Percentiles rank a stretch among this genome's conserved stretches.
Conservation (phyloP, 2,797 vertebrate species). For the Pitangus sulphuratus region DNA sequence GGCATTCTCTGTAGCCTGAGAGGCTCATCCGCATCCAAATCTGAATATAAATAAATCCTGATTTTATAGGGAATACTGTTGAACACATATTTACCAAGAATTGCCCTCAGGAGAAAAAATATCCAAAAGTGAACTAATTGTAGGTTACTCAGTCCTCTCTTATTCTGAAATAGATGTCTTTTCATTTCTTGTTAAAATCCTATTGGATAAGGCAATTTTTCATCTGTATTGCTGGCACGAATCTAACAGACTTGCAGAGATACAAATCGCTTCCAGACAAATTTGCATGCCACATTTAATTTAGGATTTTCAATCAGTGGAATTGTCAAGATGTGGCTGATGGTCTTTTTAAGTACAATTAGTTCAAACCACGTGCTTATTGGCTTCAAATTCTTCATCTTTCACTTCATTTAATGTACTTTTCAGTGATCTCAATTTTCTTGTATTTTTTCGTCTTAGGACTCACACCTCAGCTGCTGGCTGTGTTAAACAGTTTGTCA, state of each 20-base stretch:
- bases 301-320: constrained; percentile 30
- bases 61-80: neutral
- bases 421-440: neutral
- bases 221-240: constrained; percentile 5
- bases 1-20: neutral
- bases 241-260: neutral
- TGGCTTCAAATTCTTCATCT: neutral
- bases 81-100: neutral
- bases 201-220: neutral
- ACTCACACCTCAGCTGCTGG: neutral
- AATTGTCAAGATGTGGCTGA: constrained; percentile 7
- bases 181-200: neutral
- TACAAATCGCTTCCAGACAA: neutral
- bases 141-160: neutral
- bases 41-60: neutral
- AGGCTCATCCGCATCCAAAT: neutral
- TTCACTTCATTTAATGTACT: neutral
- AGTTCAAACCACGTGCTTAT: neutral
- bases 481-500: neutral
- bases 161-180: constrained; percentile 10
- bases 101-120: neutral
- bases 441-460: neutral
- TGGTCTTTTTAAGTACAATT: neutral
- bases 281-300: constrained; percentile 19
- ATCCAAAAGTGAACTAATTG: neutral